These are phyloP conservation scores for Ophion obscuratus DNA, from an alignment of 2,888 invertebrate species.

Conservation along the genomic window DNA sequence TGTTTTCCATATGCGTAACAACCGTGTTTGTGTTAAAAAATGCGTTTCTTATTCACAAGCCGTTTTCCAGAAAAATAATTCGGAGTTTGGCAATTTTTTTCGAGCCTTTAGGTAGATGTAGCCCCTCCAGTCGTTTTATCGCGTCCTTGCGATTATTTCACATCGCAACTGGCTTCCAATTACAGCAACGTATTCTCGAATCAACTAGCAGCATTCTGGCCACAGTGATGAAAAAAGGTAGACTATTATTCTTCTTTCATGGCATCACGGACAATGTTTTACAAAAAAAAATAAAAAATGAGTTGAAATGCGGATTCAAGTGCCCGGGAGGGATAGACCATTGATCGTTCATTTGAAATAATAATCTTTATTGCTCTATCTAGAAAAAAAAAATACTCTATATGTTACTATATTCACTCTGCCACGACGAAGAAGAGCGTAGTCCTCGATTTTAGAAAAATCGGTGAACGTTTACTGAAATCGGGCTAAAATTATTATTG, in stretches of 20 bases:
- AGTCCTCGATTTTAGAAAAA: slow-evolving; percentile 40
- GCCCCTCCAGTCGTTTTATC: not conserved
- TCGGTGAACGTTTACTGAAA: slow-evolving; percentile 59
- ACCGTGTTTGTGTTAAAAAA: too few species aligned
- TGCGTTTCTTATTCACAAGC: too few species aligned
- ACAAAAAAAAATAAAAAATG: not conserved
- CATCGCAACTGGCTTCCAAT: not conserved
- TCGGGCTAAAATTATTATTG: slow-evolving; percentile 46
- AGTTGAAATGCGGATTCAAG: slow-evolving; percentile 32
- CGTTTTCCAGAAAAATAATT: too few species aligned
- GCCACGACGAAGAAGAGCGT: slow-evolving; percentile 55
- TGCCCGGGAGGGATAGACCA: slow-evolving; percentile 55
- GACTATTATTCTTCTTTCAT: too few species aligned
- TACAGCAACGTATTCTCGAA: too few species aligned
- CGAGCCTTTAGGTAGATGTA: too few species aligned
- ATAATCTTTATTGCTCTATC: slow-evolving; percentile 32
- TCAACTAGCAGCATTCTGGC: too few species aligned
- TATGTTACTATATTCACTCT: slow-evolving; percentile 53
- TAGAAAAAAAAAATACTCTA: slow-evolving; percentile 47
- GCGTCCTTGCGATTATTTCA: not conserved
- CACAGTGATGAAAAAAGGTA: too few species aligned
- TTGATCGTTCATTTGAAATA: slow-evolving; percentile 20
- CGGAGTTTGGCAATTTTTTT: too few species aligned
- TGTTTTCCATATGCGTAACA: too few species aligned
- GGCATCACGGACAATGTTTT: not conserved